Evolutionary conservation across 2,888 invertebrate species (phyloP), one percentile per base, ranked within the genome.

Genomic region (Tupiocoris notatus): DNA sequence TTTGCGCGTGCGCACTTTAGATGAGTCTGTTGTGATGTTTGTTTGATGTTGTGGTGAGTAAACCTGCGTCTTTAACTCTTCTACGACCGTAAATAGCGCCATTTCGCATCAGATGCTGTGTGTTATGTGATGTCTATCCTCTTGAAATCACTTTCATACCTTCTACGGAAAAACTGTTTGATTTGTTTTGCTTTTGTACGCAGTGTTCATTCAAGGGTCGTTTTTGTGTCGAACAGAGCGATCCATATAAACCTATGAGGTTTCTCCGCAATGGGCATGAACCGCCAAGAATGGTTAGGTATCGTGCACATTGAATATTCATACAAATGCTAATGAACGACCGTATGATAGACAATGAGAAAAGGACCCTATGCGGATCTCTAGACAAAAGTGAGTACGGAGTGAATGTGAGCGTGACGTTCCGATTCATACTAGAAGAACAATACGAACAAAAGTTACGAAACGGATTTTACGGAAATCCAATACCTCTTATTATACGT

Each of bases 291-390:
- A 39, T 39, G 39, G 39, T 12, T 39, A 39, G 39, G 39, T 39
- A 39, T 39, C 39, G 39, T 39, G 39, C 12, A 39, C 39, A 56
- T 21, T 67, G 67, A 67, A 67, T 67, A 67, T 67, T 67, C 20
- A 67, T 57, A 57, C 67, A 22, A 20, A 67, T 67, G 67, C 67
- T 56, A 67, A 67, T 67, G 20, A 21, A 21, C n/a, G 20, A 56
- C 21, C 21, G 57, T 39, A 57, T 22, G 67, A 67, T 18, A 57
- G 57, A 67, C 67, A 67, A 67, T 67, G 39, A n/a, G n/a, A 39
- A 39, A 7, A 39, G 39, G 6, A 39, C 6, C n/a, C n/a, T n/a
- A n/a, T n/a, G n/a, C n/a, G n/a, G n/a, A n/a, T n/a, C n/a, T 39
- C 39, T 39, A 39, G 39, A 39, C 39, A 39, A 39, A 39, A 39